These are phyloP conservation scores for Drosophila equinoxialis DNA, from an alignment of 1,140 invertebrate genomes.

Conservation along the genomic window DNA sequence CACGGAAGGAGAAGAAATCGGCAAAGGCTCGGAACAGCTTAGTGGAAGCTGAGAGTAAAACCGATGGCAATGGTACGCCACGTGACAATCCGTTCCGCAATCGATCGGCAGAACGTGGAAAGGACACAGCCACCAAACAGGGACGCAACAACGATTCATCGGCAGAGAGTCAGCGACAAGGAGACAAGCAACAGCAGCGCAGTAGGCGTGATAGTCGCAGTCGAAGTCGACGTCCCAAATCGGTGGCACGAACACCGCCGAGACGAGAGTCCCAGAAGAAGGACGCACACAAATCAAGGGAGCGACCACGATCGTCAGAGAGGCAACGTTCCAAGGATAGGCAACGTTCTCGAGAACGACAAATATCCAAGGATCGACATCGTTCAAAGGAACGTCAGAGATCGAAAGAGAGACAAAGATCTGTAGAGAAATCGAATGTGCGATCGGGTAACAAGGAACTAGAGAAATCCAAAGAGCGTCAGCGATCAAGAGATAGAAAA, in stretches of 20 bases:
- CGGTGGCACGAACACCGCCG: conserved; percentile 44
- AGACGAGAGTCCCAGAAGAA: conserved; percentile 31
- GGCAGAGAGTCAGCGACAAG: conserved; percentile 22
- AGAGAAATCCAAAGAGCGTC: conserved; percentile 36
- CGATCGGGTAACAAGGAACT: conserved; percentile 24
- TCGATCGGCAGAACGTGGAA: conserved; percentile 65
- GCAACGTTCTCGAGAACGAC: conserved; percentile 28
- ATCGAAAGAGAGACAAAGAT: conserved; percentile 38
- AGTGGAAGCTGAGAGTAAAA: conserved; percentile 15
- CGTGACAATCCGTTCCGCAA: conserved; percentile 61
- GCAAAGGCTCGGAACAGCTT: conserved; percentile 32
- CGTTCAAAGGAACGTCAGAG: conserved; percentile 25
- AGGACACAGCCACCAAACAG: conserved; percentile 31
- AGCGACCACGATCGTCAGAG: conserved; percentile 20
- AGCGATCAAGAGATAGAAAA: conserved; percentile 30
- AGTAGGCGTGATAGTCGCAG: conserved; percentile 20
- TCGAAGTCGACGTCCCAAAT: conserved; percentile 28
- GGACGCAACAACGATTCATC: conserved; percentile 42
- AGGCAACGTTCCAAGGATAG: conserved; percentile 23
- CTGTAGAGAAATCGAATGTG: conserved; percentile 14
- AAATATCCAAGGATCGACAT: conserved; percentile 21
- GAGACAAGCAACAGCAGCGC: conserved; percentile 1
- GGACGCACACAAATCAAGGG: conserved; percentile 20
- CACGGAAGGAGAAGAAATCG: conserved; percentile 52
- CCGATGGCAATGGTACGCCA: conserved; percentile 27